phyloP scores from a whole-genome alignment of 2,888 invertebrate genomes.

The Tachystola acroxantha region DNA sequence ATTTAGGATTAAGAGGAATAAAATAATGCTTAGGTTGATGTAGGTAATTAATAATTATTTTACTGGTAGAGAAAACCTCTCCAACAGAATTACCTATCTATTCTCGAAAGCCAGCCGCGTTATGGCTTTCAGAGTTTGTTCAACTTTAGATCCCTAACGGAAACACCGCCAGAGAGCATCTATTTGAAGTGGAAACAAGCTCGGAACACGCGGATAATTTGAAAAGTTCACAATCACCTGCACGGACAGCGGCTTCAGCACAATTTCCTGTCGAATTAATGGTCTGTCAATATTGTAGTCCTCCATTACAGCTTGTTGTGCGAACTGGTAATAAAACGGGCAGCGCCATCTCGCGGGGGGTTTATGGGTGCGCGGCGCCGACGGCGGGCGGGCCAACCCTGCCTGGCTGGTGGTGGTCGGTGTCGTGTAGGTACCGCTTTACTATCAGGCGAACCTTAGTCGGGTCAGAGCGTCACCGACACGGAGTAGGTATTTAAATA shows the following conservation, averaged over 20 bases:
- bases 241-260: constrained; percentile 63
- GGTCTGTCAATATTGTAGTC: constrained; percentile 75
- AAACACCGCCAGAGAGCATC: constrained; percentile 3
- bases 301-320: constrained; percentile 70
- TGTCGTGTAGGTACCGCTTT: too few species aligned
- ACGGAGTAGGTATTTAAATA: too few species aligned
- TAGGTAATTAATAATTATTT: too few species aligned
- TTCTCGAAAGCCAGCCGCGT: too few species aligned
- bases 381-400: constrained; percentile 9
- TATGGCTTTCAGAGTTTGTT: constrained; percentile 35
- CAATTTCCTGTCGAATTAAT: constrained; percentile 76
- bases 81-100: too few species aligned
- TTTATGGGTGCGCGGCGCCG: constrained; percentile 56
- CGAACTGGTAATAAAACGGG: constrained; percentile 64
- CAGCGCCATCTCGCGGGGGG: constrained; percentile 62
- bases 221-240: constrained; percentile 77
- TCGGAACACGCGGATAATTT: constrained; percentile 68
- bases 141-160: constrained; percentile 25
- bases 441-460: too few species aligned
- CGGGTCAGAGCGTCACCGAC: too few species aligned
- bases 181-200: constrained; percentile 60
- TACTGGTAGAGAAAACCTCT: too few species aligned
- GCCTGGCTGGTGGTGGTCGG: not conserved
- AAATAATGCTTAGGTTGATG: too few species aligned
- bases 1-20: too few species aligned